phyloP scores from a whole-genome alignment of 2,113 vertebrate genomes.

The Siniperca chuatsi region DNA sequence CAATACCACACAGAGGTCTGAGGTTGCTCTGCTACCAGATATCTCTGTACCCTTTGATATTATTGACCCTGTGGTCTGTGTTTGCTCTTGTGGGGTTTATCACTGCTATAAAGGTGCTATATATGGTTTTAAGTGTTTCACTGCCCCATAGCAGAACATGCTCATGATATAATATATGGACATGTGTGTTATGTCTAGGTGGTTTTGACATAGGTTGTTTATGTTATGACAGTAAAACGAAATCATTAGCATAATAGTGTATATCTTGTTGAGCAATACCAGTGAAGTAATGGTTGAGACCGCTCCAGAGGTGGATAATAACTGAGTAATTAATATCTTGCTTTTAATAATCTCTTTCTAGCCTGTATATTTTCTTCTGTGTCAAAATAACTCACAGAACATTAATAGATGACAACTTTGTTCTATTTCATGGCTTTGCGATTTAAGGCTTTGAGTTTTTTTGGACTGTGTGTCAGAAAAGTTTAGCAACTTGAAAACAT shows the following conservation, averaged over 20 bases:
- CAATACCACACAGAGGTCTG: slow-evolving; percentile 65
- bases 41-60: slow-evolving; percentile 70
- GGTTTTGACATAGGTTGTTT: background rate
- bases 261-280: background rate
- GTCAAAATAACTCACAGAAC: slow-evolving; percentile 10
- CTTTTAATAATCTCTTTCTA: slow-evolving; percentile 15
- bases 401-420: background rate
- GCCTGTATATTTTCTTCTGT: background rate
- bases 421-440: background rate
- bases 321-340: background rate
- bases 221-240: background rate
- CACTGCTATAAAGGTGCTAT: background rate
- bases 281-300: background rate
- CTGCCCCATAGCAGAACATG: background rate
- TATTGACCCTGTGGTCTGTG: slow-evolving; percentile 72
- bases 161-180: background rate
- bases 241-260: background rate
- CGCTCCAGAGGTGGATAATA: background rate
- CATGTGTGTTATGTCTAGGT: background rate
- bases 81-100: slow-evolving; percentile 28
- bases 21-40: slow-evolving; percentile 68
- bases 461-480: no score
- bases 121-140: background rate
- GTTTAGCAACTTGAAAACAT: background rate
- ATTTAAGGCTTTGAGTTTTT: background rate